Percentiles rank a stretch among this genome's conserved stretches.
phyloP scores from a whole-genome alignment of 2,797 vertebrate species.

The Lepilemur septentrionalis region DNA sequence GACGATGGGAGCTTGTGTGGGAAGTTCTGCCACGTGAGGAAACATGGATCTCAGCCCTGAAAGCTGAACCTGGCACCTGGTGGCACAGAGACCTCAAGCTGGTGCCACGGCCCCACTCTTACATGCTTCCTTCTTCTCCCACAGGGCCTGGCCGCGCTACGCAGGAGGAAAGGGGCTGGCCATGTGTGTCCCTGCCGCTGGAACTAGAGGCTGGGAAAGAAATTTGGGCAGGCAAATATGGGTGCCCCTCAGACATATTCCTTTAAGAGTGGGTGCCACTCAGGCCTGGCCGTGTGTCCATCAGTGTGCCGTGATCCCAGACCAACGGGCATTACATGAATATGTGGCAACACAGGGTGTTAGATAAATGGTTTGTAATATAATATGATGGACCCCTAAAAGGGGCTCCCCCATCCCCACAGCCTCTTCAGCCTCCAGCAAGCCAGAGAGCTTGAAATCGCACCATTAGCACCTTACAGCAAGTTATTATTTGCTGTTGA shows the following conservation, averaged over 20 bases:
- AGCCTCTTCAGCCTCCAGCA: conserved; percentile 42
- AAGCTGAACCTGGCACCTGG: not conserved
- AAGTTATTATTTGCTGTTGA: conserved; percentile 71
- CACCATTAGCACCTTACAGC: conserved; percentile 65
- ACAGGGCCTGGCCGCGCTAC: not conserved
- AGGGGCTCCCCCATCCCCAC: not conserved
- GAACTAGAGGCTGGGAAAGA: not conserved
- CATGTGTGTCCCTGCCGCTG: not conserved
- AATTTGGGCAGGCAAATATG: not conserved
- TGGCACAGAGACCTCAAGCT: not conserved
- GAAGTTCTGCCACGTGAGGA: not conserved
- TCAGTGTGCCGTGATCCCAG: not conserved
- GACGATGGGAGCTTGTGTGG: not conserved
- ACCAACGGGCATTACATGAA: not conserved
- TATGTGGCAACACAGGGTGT: not conserved
- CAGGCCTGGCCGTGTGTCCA: not conserved
- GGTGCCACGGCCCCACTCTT: not conserved
- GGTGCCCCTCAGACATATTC: not conserved
- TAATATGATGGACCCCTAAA: conserved; percentile 46
- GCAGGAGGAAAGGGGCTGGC: not conserved
- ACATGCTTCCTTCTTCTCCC: not conserved
- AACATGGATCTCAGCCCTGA: not conserved
- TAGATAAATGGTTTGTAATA: conserved; percentile 41
- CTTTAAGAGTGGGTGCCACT: not conserved
- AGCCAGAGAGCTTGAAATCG: conserved; percentile 62